Conservation (phyloP, 1,140 invertebrate species). For the Metaphire vulgaris region DNA sequence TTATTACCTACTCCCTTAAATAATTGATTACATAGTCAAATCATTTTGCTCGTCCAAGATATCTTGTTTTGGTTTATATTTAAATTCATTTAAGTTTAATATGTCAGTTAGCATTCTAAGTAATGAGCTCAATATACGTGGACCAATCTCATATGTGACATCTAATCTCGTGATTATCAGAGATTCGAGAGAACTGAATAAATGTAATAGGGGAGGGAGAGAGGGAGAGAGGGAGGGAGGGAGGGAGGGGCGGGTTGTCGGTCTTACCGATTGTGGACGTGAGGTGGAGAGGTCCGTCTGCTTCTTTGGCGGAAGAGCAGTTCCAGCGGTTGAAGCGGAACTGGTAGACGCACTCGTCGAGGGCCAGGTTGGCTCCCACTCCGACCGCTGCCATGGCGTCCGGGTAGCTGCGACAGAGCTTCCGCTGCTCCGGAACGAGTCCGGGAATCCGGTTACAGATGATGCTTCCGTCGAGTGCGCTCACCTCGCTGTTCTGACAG, state of each 20-base stretch:
- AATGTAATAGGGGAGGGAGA: neutral
- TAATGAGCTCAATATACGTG: too few relatives aligned
- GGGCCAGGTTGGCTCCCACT: slow-evolving; percentile 70
- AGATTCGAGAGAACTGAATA: too few relatives aligned
- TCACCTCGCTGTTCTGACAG: slow-evolving; percentile 43
- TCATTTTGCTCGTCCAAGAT: too few relatives aligned
- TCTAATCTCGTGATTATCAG: too few relatives aligned
- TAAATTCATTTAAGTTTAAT: too few relatives aligned
- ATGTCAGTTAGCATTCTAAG: too few relatives aligned
- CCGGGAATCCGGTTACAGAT: slow-evolving; percentile 77
- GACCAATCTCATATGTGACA: too few relatives aligned
- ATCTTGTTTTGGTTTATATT: too few relatives aligned
- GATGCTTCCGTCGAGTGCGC: slow-evolving; percentile 66
- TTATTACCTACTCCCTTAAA: too few relatives aligned
- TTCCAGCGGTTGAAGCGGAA: slow-evolving; percentile 79
- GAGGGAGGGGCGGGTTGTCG: neutral
- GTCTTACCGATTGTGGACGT: slow-evolving; percentile 12
- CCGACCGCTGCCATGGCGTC: slow-evolving; percentile 78
- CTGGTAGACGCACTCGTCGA: slow-evolving; percentile 66
- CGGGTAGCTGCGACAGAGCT: slow-evolving; percentile 72
- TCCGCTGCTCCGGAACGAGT: slow-evolving; percentile 71
- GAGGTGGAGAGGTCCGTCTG: slow-evolving; percentile 29
- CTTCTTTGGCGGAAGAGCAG: slow-evolving; percentile 59
- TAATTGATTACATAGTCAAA: too few relatives aligned
- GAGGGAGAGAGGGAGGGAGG: neutral